Evolutionary conservation across 2,797 vertebrate species (phyloP), one percentile per base, ranked within the genome.

Genomic region (Glyptemys insculpta): DNA sequence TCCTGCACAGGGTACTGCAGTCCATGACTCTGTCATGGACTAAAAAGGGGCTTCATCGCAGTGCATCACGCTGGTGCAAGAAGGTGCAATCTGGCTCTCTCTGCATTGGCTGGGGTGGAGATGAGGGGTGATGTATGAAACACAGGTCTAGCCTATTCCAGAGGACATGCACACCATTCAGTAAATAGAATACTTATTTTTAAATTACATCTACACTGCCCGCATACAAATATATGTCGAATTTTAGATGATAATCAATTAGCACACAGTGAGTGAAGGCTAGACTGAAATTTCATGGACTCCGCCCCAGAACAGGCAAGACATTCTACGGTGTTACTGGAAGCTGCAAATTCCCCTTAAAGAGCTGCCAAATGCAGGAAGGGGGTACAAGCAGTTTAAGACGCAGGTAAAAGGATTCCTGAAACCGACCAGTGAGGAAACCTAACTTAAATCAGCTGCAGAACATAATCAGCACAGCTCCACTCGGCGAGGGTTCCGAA

Each of bases 211-310:
- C 37, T 41, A 41, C n/a, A 5, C 65, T 23, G n/a, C 21, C n/a
- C 2, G 25, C 80, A 44, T 57, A 16, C 23, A 41, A 27, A 53
- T n/a, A 56, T 8, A n/a, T 16, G 25, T 34, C n/a, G 29, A 34
- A 19, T 50, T 52, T 79, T 50, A 34, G 18, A 50, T 29, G 34
- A 19, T 29, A n/a, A 10, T 50, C 31, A 11, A 25, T 37, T 81
- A 27, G 79, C 79, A 25, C 53, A 16, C n/a, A 53, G 53, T 10
- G 53, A 27, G n/a, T 16, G 11, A 19, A 31, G 44, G 25, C 3
- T 1, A 3, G 34, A 1, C 12, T 0, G 0, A 62, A 47, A 6
- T 81, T 59, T 74, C 8, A 1, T 23, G n/a, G n/a, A n/a, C n/a
- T 25, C 68, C 2, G 27, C 27, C 62, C 25, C n/a, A 85, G 50